Base-by-base conservation (phyloP, 2,113 vertebrate genomes). In the Synchiropus splendidus region DNA sequence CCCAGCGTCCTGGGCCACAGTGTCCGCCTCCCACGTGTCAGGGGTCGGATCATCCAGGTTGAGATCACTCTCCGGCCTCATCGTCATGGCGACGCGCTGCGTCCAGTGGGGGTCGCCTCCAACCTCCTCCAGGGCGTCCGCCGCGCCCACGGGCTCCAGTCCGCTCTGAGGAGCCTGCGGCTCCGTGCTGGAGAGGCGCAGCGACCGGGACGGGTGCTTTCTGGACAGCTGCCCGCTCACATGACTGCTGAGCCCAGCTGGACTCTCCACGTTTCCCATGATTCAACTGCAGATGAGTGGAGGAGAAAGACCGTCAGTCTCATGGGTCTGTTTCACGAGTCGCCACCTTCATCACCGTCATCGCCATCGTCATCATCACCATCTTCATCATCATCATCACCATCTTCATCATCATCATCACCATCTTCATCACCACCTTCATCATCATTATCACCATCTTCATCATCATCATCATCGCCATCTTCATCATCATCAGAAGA, bases 181-280 rank as follows among this genome's bases (percentile, higher is more conserved):
- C 46, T 73, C 75, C 48, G 78, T 86, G 52, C 76, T 62, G 1
- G 90, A 83, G 42, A 96, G 84, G 33, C 91, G 92, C 52, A 98
- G 88, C 0, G 95, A 97, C 31, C 89, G 88, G 4, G 92, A 92
- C 1, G 85, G 89, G 61, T 93, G 89, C 66, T 96, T 97, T 46
- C 92, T 88, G 36, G 89, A 89, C 51, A 96, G 72, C 57, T 86
- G 83, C 31, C 81, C 74, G 6, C 83, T 85, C 57, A 83, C 85
- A 16, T 91, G 86, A 46, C 85, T 78, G 0, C 87, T 88, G 72
- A 91, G 91, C 55, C 89, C 90, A 52, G 88, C 89, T 61, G 96
- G 94, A 67, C 92, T 97, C 82, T 98, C 94, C 18, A 90, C 88
- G 18, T 98, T 98, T 60, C 94, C 94, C 94, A 98, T 98, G 84